Evolutionary conservation across 2,113 vertebrate genomes (phyloP), one percentile per base, ranked within the genome.

Genomic region (Ancistrus triradiatus): DNA sequence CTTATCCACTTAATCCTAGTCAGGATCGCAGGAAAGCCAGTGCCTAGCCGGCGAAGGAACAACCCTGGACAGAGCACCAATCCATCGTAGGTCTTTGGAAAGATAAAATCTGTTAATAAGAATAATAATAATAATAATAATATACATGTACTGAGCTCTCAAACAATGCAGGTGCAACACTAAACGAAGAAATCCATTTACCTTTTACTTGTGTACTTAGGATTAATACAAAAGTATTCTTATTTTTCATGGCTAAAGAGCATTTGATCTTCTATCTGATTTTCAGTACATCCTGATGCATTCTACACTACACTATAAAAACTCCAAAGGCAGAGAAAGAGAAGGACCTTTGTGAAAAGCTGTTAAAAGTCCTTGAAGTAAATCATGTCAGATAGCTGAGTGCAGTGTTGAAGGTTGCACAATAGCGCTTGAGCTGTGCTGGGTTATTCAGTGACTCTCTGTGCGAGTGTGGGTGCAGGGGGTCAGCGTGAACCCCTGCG

Each of bases 351-450:
- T 59, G 53, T 52, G 18, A 24, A 25, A 19, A 7, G 25, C 46
- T 65, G 47, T 31, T 42, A 15, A 48, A 63, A 42, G 46, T 35
- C 27, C 47, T 64, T 40, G 62, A 58, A 60, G 56, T 51, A 60
- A 59, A 72, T 42, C 21, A 40, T 58, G 11, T 50, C 42, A 51
- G 46, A 65, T 38, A 49, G 24, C 10, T 11, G 33, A 49, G 44
- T 8, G 31, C 15, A 15, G 3, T 40, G 63, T 2, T 58, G 46
- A 58, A 40, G 24, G 64, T n/a, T n/a, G 13, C 27, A 66, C 64
- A 59, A 58, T 58, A 22, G 64, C 13, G 13, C 27, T 40, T 8
- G 31, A 48, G 63, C 52, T 47, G 43, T 3, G 11, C 22, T 18
- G 22, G 18, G 31, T 42, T 43, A 42, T 28, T 50, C 57, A 31